Evolutionary conservation across 2,113 vertebrate genomes (phyloP), one percentile per base, ranked within the genome.

Genomic region (Ivindomyrus marchei): DNA sequence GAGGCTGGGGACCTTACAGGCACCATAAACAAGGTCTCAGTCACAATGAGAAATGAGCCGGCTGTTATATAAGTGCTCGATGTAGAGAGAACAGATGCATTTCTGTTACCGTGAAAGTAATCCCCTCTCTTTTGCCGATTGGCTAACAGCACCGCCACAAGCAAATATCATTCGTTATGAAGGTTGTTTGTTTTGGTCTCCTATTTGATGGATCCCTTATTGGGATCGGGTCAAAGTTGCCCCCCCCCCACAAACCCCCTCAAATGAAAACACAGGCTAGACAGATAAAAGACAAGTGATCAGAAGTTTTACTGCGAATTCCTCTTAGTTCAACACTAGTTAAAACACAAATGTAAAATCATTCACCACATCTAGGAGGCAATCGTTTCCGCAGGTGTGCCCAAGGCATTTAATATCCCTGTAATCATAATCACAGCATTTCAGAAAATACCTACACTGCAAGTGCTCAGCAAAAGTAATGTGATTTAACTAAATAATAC

Each of bases 1-100:
- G 92, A 93, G 92, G 92, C 66, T 47, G 70, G 27, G 49, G 47
- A 77, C 47, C 88, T 83, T 53, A 52, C 74, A 83, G 50, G 70
- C 31, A 39, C 15, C 47, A 39, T 36, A 83, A 84, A 89, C 88
- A 89, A 84, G 70, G 70, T 89, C 88, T 89, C 74, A 83, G 77
- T 89, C 88, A 89, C 47, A 15, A 39, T 39, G 88, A 87, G 85
- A 89, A 89, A 89, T 89, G 74, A 83, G 50, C 36, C 36, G 8
- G 27, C 47, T 11, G 31, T 53, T 89, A 56, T 39, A 74, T 50
- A 84, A 84, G 15, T 53, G 52, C 49, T 49, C 3, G 21, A 52
- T 49, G 36, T n/a, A 80, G 49, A 47, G 53, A 6, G 52, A 9
- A 66, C 24, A n/a, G 56, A 46, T 50, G 62, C 47, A 85, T 85